Evolutionary conservation across 1,140 invertebrate species (phyloP), one percentile per base, ranked within the genome.

Genomic region (Dreissena rostriformis): DNA sequence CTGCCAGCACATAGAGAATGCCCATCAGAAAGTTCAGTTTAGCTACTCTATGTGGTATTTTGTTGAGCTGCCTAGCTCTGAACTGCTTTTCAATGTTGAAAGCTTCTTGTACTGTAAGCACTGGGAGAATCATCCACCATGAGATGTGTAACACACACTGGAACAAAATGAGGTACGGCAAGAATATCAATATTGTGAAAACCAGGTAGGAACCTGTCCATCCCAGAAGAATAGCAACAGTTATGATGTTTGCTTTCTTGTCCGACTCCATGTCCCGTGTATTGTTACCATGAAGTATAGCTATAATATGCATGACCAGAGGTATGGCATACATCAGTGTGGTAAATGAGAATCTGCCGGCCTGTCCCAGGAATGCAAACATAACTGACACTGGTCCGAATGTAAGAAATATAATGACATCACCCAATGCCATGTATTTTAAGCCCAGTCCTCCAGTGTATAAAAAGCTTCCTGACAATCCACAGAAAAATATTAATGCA

Each of bases 341-440:
- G 57, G 90, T 82, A 10, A 89, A 72, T 10, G 90, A 88, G 39
- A 98, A 94, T 70, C 96, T 95, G 19, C 98, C 98, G 1, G 97
- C 97, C 93, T 99, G 98, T 51, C 97, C 95, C 94, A 99, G 96
- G 89, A 97, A 98, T 0, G 98, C 96, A 94, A 98, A 99, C 5
- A 99, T 94, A n/a, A 98, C 97, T 19, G 97, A 97, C 29, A 99
- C 96, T 6, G 98, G 98, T 5, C 98, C 98, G 94, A 99, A 99
- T 89, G 98, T 97, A 61, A 98, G 95, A 89, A 99, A 95, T 88
- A 98, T 96, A 72, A 99, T 93, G 49, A 98, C 90, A 94, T 98
- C 98, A 61, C 98, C 97, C 28, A 98, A 93, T 7, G 97, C 97
- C 89, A 98, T 98, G 89, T 98, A 98, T 92, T 98, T 98, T 53